These are phyloP conservation scores for Solenodon paradoxus DNA, from an alignment of 2,113 vertebrate species.

Conservation along the genomic window DNA sequence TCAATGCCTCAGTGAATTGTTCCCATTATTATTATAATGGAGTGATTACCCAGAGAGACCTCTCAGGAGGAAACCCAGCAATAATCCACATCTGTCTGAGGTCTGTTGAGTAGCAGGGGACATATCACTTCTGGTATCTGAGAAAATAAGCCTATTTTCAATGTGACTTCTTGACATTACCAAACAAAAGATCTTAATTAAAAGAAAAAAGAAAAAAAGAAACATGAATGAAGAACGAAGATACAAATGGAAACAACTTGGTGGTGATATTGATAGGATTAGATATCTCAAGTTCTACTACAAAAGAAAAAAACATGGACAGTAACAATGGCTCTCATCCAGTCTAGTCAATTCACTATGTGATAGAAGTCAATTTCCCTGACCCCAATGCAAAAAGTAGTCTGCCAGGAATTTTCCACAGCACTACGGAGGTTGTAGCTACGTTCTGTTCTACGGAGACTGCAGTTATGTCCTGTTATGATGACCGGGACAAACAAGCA, in stretches of 20 bases:
- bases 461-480: no score
- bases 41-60: neutral
- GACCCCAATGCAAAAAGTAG: no score
- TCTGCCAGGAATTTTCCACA: no score
- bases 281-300: neutral
- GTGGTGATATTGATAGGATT: neutral
- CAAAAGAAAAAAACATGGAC: neutral
- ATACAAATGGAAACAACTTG: neutral
- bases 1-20: neutral
- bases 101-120: neutral
- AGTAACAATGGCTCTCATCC: no score
- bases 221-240: neutral
- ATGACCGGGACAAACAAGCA: no score
- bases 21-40: conserved; percentile 30
- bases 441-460: no score
- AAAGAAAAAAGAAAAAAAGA: neutral
- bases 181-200: neutral
- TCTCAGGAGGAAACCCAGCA: neutral
- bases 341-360: no score
- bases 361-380: no score
- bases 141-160: neutral
- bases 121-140: neutral
- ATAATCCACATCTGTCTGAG: neutral
- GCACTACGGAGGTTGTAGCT: no score
- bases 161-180: neutral